Base-by-base conservation (phyloP, 2,888 invertebrate species). In the Penaeus monodon region DNA sequence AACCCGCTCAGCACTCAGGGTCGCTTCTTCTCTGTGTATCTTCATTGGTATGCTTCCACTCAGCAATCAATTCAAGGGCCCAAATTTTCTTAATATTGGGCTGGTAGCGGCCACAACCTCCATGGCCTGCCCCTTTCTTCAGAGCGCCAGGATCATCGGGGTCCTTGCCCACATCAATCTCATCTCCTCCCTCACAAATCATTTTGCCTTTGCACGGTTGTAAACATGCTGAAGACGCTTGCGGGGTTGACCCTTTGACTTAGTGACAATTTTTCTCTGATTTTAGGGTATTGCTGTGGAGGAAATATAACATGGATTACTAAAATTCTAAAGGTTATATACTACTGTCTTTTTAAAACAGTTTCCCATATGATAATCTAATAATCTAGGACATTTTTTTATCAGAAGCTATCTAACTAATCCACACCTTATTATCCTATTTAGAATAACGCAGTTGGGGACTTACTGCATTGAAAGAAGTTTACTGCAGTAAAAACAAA, bases 11-110 rank as follows among this genome's bases (percentile, higher is more conserved):
- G 99, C 99, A 12, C 97, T 97, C 14, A 99, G 94, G 0, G 94
- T 93, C 29, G 98, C 93, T 99, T 99, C 92, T 97, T 96, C 92
- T 99, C 93, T 99, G 99, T 12, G 98, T 96, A 92, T 99, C 99
- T 93, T 99, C 99, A 93, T 99, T 99, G 0, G 97, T 95, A 92
- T 99, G 96, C 93, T 98, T 99, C 99, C 99, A 99, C 93, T 99
- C 99, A 0, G 99, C 99, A 0, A 96, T 95, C 73, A 99, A 94
- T 91, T 99, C 99, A 76, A 99, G 93, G 0, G n/a, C n/a, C n/a
- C 99, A 99, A 66, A 95, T 94, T 87, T 98, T 94, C 88, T 97
- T 94, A 82, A 99, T 96, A 84, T 96, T 97, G 0, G 99, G 99
- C 92, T 99, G 99, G 92, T 98, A 99, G 91, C 99, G 95, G 91